Evolutionary conservation across 2,888 invertebrate genomes (phyloP).

Genomic region (Noctua janthina): DNA sequence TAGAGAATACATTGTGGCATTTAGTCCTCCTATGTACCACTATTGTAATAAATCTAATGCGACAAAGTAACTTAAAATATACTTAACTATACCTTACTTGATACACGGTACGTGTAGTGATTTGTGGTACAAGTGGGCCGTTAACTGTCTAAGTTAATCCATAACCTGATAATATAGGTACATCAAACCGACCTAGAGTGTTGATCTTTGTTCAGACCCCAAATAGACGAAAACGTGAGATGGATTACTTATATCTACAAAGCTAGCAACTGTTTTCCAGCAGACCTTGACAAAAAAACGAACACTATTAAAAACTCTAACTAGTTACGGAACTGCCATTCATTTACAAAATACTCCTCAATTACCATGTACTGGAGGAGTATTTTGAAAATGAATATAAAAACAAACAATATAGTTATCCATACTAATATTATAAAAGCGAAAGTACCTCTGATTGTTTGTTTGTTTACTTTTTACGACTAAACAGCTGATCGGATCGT

Average conservation of each 20-base stretch:
- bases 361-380: too few species aligned
- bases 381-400: too few species aligned
- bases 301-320: background rate
- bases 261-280: background rate
- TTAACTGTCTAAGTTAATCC: background rate
- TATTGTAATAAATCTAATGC: too few species aligned
- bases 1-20: too few species aligned
- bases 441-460: background rate
- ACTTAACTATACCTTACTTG: too few species aligned
- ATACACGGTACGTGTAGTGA: too few species aligned
- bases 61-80: too few species aligned
- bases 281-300: background rate
- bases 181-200: background rate
- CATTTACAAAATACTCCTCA: background rate
- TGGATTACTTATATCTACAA: background rate
- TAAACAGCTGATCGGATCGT: too few species aligned
- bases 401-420: too few species aligned
- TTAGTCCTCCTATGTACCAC: too few species aligned
- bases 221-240: background rate
- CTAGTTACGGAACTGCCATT: background rate
- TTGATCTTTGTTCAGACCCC: background rate
- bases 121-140: background rate
- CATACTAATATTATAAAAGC: too few species aligned
- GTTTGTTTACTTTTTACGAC: too few species aligned
- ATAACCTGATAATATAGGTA: background rate